Evolutionary conservation across 2,888 invertebrate species (phyloP).

Genomic region (Cephus spinipes): DNA sequence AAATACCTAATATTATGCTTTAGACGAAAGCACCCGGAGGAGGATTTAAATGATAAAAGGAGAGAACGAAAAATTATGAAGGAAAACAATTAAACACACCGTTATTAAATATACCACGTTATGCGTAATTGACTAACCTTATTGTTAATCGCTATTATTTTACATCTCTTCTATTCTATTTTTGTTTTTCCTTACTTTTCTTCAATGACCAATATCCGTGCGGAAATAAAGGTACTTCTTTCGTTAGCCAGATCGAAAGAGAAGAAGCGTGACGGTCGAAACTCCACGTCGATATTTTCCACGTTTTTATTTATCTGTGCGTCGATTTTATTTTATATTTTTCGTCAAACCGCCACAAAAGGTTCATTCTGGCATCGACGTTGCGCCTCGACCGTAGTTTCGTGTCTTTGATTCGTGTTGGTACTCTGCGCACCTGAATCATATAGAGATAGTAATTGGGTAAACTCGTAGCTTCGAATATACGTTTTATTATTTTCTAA

Average conservation of each 20-base stretch:
- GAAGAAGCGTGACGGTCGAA: conserved; percentile 5
- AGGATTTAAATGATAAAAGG: conserved; percentile 10
- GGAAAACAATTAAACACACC: conserved; percentile 39
- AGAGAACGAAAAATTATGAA: conserved; percentile 28
- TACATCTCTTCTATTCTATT: conserved; percentile 10
- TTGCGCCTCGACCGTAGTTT: background rate
- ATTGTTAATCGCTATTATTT: conserved; percentile 35
- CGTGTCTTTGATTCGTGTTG: background rate
- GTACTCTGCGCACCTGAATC: background rate
- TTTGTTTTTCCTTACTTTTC: background rate
- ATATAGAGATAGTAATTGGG: background rate
- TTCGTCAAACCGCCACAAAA: background rate
- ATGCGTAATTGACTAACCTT: conserved; percentile 42
- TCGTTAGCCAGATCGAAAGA: background rate
- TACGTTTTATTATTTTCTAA: background rate
- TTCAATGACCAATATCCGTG: background rate
- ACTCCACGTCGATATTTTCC: background rate
- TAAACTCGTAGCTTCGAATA: background rate
- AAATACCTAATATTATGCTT: conserved; percentile 40
- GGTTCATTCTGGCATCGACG: background rate
- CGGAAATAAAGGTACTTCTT: background rate
- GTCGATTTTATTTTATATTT: background rate
- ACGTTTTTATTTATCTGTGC: background rate
- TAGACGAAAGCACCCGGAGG: conserved; percentile 31
- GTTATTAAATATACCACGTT: conserved; percentile 37